phyloP scores from a whole-genome alignment of 1,140 invertebrate species.

The Papilio polytes region DNA sequence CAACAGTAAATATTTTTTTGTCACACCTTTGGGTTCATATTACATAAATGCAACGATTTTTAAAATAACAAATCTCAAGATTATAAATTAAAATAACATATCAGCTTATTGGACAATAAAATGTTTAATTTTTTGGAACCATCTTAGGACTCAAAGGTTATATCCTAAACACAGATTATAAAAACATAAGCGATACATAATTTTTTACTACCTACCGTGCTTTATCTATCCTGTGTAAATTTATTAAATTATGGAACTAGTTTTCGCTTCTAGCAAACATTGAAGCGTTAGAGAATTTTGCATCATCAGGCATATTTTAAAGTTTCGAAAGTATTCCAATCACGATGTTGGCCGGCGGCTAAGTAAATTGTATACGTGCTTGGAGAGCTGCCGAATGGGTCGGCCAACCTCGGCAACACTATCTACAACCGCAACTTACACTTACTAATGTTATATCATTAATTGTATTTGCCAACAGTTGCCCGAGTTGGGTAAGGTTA shows the following conservation, averaged over 20 bases:
- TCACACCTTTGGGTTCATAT: not conserved
- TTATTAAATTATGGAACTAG: not conserved
- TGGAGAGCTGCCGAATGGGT: conserved; percentile 73
- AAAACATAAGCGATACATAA: not conserved
- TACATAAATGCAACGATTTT: no score
- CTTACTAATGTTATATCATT: conserved; percentile 29
- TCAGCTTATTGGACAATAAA: not conserved
- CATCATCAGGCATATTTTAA: conserved; percentile 46
- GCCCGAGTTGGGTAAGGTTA: not conserved
- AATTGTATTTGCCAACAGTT: conserved; percentile 28
- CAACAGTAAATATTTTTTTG: not conserved
- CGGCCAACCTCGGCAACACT: conserved; percentile 44
- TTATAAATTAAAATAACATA: not conserved
- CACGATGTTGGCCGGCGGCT: conserved; percentile 64
- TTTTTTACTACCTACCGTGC: not conserved
- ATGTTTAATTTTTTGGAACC: not conserved
- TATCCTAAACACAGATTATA: no score
- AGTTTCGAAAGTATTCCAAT: conserved; percentile 69
- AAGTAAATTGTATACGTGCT: conserved; percentile 81
- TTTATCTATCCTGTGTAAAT: not conserved
- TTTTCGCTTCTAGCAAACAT: not conserved
- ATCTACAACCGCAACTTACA: conserved; percentile 20
- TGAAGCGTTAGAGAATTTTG: conserved; percentile 37
- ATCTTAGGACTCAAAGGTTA: not conserved
- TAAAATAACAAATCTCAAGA: not conserved